These are phyloP conservation scores for Cydia amplana DNA, from an alignment of 1,140 invertebrate species.

Conservation along the genomic window DNA sequence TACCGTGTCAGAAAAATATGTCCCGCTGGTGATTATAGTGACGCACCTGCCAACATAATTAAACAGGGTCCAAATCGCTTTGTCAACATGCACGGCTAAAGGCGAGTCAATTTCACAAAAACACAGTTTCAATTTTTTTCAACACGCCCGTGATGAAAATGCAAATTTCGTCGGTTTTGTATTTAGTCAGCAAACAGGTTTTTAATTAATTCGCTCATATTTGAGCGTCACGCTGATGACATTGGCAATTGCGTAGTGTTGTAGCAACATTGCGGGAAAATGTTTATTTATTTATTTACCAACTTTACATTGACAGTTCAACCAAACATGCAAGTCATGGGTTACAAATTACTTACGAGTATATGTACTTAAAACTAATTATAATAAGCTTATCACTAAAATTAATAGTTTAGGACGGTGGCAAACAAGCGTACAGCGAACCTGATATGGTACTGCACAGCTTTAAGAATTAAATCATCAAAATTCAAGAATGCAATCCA, in stretches of 20 bases:
- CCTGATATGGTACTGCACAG: too few species aligned
- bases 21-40: background rate
- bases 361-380: too few species aligned
- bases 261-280: background rate
- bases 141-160: slow-evolving; percentile 51
- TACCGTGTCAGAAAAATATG: too few species aligned
- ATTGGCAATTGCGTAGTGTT: slow-evolving; percentile 34
- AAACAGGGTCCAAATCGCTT: background rate
- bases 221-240: slow-evolving; percentile 45
- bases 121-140: slow-evolving; percentile 1
- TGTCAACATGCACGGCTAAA: background rate
- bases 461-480: too few species aligned
- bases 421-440: too few species aligned
- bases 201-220: slow-evolving; percentile 70
- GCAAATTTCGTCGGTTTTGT: slow-evolving; percentile 59
- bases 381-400: too few species aligned
- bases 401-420: too few species aligned
- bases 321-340: too few species aligned
- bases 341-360: too few species aligned
- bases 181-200: slow-evolving; percentile 63
- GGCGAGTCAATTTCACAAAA: background rate
- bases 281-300: too few species aligned
- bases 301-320: too few species aligned
- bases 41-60: background rate
- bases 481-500: too few species aligned